Evolutionary conservation across 2,888 invertebrate species (phyloP), one percentile per base, ranked within the genome.

Genomic region (Taenaris catops): DNA sequence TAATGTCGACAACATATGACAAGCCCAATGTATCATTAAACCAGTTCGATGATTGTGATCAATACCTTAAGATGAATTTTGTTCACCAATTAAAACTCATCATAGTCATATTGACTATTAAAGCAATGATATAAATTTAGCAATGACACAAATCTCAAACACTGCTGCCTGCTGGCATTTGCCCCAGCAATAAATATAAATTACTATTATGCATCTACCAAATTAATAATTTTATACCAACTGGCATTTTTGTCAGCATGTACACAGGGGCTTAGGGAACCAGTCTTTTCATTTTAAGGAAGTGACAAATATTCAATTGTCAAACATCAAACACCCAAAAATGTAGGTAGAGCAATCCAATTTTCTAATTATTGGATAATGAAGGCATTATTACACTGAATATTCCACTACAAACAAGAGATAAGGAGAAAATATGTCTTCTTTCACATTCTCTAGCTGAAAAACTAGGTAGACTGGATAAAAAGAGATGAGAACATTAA

Each of bases 21-120:
- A 81, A 79, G 80, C 68, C 66, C 61, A 63, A 67, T 69, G 63
- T 67, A 71, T 68, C 65, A 66, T 61, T 58, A 66, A 51, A 64
- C 71, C 70, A 74, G 63, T 76, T 80, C 71, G 76, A 78, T 81
- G 80, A 80, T 73, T 48, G 27, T 29, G 24, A 36, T 37, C 31
- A 34, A 31, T 40, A 20, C 18, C 11, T 41, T 21, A 20, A 7
- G 19, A 19, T 49, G 49, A 25, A 41, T 57, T 70, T 64, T 68
- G 58, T 49, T 62, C 58, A 62, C 52, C 59, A 55, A 48, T 49
- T 51, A 54, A 53, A 46, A 47, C n/a, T 48, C 42, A 43, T 47
- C 33, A 48, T 49, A 36, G 55, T n/a, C 53, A 39, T 29, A 4
- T 6, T 33, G 24, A 34, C 23, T 25, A 44, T 38, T 48, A 50